Percentiles rank a stretch among this genome's conserved stretches.
phyloP scores from a whole-genome alignment of 2,113 vertebrate genomes.

The Ahaetulla prasina region DNA sequence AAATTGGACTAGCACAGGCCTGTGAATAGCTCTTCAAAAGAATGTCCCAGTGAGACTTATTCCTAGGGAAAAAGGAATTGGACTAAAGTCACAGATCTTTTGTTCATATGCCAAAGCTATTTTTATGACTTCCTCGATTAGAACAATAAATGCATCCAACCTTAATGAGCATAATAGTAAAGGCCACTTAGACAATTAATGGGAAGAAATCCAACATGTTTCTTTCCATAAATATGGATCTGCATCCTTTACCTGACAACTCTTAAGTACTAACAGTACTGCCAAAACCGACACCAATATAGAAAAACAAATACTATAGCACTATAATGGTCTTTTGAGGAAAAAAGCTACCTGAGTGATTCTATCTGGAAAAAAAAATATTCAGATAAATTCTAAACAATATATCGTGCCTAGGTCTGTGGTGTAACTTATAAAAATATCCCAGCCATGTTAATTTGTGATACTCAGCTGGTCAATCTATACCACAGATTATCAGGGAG shows the following conservation, averaged over 20 bases:
- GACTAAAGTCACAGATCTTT: background rate
- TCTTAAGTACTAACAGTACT: background rate
- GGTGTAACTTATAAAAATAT: background rate
- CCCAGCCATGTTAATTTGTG: background rate
- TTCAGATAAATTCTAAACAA: background rate
- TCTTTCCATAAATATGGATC: background rate
- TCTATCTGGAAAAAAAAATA: background rate
- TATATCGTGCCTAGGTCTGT: background rate
- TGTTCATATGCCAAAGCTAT: background rate
- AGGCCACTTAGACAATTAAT: background rate
- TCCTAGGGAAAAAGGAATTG: background rate
- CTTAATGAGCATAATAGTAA: background rate
- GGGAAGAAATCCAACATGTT: background rate
- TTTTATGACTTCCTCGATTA: background rate
- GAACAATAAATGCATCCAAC: background rate
- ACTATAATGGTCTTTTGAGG: background rate
- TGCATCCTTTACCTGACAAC: background rate
- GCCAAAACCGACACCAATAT: background rate
- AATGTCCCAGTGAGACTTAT: background rate
- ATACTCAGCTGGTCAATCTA: background rate
- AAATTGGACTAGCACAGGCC: background rate
- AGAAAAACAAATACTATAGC: background rate
- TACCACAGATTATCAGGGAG: background rate
- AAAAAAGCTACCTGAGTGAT: background rate
- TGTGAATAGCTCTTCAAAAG: background rate